Percentiles rank a stretch among this genome's conserved stretches.
Conservation (phyloP, 2,888 invertebrate genomes). For the Macaria liturata region DNA sequence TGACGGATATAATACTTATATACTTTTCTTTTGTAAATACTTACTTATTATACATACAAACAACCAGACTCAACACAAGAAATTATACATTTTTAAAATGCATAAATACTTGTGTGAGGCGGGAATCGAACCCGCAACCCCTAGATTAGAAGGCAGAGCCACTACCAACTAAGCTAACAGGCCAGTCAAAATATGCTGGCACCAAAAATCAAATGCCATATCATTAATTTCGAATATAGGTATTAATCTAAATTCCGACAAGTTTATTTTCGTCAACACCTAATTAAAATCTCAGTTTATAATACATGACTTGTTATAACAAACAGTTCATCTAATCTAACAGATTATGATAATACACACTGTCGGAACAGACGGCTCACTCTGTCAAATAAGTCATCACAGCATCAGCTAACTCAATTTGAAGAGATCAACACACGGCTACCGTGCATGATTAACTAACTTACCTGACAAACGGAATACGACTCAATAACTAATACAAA, state of each 20-base stretch:
- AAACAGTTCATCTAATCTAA: slow-evolving; percentile 55
- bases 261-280: slow-evolving; percentile 22
- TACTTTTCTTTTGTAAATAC: no score
- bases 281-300: slow-evolving; percentile 43
- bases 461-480: slow-evolving; percentile 43
- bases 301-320: slow-evolving; percentile 42
- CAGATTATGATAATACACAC: slow-evolving; percentile 60
- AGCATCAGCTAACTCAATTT: slow-evolving; percentile 82
- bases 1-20: no score
- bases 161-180: no score
- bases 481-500: slow-evolving; percentile 48
- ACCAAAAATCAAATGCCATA: no score
- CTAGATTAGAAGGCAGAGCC: no score
- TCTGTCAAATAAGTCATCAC: slow-evolving; percentile 82
- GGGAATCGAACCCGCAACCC: no score
- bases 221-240: no score
- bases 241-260: background rate
- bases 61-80: no score
- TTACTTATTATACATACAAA: no score
- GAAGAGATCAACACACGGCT: slow-evolving; percentile 80
- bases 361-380: slow-evolving; percentile 71
- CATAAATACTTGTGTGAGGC: no score
- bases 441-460: slow-evolving; percentile 75
- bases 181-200: no score
- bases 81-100: no score